Conservation (phyloP, 2,797 vertebrate genomes). For the Apogon hyalosoma region DNA sequence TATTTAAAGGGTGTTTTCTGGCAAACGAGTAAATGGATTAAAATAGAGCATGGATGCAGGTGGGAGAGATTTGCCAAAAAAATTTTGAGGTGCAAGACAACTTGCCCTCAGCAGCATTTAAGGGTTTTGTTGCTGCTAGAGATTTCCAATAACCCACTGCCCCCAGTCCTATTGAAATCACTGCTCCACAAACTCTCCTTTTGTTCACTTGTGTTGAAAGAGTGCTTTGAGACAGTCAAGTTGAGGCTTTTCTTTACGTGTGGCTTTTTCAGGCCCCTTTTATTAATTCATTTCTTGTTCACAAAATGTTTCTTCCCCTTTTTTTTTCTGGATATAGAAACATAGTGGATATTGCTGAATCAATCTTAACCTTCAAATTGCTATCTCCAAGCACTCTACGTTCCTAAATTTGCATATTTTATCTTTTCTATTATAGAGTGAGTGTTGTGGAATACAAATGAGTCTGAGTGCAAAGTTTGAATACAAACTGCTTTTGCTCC, state of each 20-base stretch:
- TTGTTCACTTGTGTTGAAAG: conserved; percentile 35
- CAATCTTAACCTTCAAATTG: conserved; percentile 72
- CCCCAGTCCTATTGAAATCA: conserved; percentile 21
- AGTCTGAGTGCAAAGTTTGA: conserved; percentile 50
- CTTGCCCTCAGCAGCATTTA: conserved; percentile 34
- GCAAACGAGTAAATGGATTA: conserved; percentile 13
- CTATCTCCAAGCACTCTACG: conserved; percentile 58
- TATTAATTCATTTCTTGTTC: conserved; percentile 55
- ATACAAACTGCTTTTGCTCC: conserved; percentile 49
- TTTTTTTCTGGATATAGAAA: conserved; percentile 46
- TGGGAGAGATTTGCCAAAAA: conserved; percentile 26
- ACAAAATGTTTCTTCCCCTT: conserved; percentile 15
- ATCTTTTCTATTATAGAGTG: conserved; percentile 71
- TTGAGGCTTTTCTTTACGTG: conserved; percentile 32
- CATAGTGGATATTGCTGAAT: conserved; percentile 66
- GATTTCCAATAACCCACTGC: conserved; percentile 23
- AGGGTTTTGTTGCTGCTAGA: conserved; percentile 23
- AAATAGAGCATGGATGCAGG: conserved; percentile 23
- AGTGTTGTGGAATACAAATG: conserved; percentile 70
- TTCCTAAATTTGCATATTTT: conserved; percentile 72
- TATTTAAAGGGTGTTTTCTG: conserved; percentile 2
- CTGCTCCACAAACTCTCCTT: conserved; percentile 19
- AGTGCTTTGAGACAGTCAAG: conserved; percentile 43
- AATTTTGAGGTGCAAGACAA: conserved; percentile 14
- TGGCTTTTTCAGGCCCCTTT: conserved; percentile 53